Evolutionary conservation across 2,113 vertebrate genomes (phyloP), one percentile per base, ranked within the genome.

Genomic region (Nerophis lumbriciformis): DNA sequence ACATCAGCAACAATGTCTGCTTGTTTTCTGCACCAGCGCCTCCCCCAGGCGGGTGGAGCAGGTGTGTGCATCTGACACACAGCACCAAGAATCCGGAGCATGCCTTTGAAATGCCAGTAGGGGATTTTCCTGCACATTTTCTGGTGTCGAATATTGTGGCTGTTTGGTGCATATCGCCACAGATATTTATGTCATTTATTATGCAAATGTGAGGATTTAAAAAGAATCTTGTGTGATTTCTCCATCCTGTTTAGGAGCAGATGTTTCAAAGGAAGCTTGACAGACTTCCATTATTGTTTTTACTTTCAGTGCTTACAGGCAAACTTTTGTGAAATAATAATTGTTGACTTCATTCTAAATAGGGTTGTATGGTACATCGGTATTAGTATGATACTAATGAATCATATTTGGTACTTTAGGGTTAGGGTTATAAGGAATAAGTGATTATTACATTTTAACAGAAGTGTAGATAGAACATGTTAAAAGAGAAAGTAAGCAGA

Each of bases 1-100:
- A 54, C 78, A 88, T 87, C 75, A 81, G 86, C 82, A 90, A 92
- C 90, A 92, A 90, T 90, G 86, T 90, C 87, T 88, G 83, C 89
- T 88, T 90, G 86, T 91, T 86, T 89, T 85, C 82, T 89, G 87
- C 81, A 77, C 90, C 87, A 82, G 81, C 79, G 64, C 82, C 78
- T 79, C 66, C 72, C 16, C 10, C 63, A 56, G 47, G 59, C 74
- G 60, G 69, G 53, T 72, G 53, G 59, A 83, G 88, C 85, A 90
- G 88, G 88, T 89, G 88, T 87, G 85, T 76, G 79, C 62, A 73
- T 63, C 38, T 80, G 66, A 69, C 68, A 77, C 68, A 78, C 63
- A 68, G 64, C 64, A 71, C 53, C 64, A 58, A 77, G 73, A 83
- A 83, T 82, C 59, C 73, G 59, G 53, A 80, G 45, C 5, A 13